Conservation (phyloP, 2,113 vertebrate genomes). For the human region GRCh38 chr2:22339001-22339500, state of each 20-base stretch:
- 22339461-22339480: background rate
- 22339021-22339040: background rate
- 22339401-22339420: background rate
- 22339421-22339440: background rate
- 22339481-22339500: background rate
- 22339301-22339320: background rate
- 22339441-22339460: background rate
- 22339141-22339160: background rate
- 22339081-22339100: background rate
- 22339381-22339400: background rate
- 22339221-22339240: background rate
- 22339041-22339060: background rate
- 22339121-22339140: background rate
- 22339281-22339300: background rate
- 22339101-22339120: background rate
- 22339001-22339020: background rate
- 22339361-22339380: background rate
- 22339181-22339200: background rate
- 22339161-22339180: background rate
- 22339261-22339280: background rate
- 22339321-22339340: background rate
- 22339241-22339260: background rate
- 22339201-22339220: background rate
- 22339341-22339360: background rate
- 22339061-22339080: background rate